Conservation (phyloP, 23 tunicate species). For the Botrylloides violaceus region DNA sequence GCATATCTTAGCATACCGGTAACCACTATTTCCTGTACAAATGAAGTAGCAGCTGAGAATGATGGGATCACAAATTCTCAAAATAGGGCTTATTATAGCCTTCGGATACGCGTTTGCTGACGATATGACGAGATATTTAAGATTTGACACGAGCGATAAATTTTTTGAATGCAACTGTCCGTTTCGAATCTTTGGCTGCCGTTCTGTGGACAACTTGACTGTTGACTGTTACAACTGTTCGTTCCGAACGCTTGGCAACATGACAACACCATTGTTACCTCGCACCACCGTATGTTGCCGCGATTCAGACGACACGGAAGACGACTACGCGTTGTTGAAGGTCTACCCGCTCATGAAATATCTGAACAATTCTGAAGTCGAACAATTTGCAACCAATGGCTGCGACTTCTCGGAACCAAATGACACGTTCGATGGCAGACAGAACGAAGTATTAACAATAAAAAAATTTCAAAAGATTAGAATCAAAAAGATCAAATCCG, state of each 20-base stretch:
- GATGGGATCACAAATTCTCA: too few relatives aligned
- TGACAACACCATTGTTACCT: not conserved
- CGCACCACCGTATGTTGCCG: not conserved
- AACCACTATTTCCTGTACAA: too few relatives aligned
- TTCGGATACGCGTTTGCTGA: not conserved
- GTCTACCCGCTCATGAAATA: not conserved
- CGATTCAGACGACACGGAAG: not conserved
- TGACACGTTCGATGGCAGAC: not conserved
- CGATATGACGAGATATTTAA: not conserved
- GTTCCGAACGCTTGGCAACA: not conserved
- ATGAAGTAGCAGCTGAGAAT: too few relatives aligned
- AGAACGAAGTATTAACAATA: not conserved
- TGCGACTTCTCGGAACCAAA: not conserved
- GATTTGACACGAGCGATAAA: not conserved
- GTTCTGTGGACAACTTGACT: not conserved
- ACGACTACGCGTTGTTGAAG: not conserved
- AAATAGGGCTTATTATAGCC: too few relatives aligned
- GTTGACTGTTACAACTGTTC: not conserved
- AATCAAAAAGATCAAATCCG: not conserved
- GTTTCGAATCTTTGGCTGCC: not conserved
- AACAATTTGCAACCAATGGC: not conserved
- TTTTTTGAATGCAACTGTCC: not conserved
- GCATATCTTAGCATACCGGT: too few relatives aligned
- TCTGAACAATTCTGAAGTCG: not conserved
- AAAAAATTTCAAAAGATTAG: not conserved